These are phyloP conservation scores for Oplegnathus fasciatus DNA, from an alignment of 2,113 vertebrate genomes.

Conservation along the genomic window DNA sequence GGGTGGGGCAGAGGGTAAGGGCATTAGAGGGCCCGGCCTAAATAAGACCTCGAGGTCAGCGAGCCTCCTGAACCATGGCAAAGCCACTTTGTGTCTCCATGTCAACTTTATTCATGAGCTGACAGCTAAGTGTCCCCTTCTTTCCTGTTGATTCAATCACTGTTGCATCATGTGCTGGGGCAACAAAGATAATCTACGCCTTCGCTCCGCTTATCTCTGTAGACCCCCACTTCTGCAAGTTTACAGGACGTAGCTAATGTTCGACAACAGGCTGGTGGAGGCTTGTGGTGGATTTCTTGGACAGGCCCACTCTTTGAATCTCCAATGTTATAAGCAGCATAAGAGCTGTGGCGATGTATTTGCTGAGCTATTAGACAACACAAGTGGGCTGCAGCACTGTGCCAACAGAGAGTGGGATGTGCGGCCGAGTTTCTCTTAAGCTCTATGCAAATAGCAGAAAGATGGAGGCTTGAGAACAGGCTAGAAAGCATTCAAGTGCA, in stretches of 20 bases:
- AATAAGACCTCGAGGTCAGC: conserved; percentile 82
- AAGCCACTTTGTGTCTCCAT: conserved; percentile 80
- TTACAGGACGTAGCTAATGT: conserved; percentile 24
- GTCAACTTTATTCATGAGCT: conserved; percentile 80
- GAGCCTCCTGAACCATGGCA: conserved; percentile 75
- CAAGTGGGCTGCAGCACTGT: conserved; percentile 80
- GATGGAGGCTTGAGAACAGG: conserved; percentile 63
- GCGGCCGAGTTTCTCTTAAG: conserved; percentile 79
- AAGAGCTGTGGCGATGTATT: conserved; percentile 80
- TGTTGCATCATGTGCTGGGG: conserved; percentile 61
- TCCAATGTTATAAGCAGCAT: conserved; percentile 58
- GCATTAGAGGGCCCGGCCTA: conserved; percentile 73
- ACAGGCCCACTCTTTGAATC: conserved; percentile 48
- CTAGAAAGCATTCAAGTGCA: conserved; percentile 54
- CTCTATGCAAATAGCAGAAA: conserved; percentile 82
- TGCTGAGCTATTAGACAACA: conserved; percentile 86
- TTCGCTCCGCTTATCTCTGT: conserved; percentile 39
- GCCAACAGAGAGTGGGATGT: conserved; percentile 81
- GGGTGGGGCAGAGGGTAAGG: conserved; percentile 59
- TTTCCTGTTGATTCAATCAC: conserved; percentile 74
- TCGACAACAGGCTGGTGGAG: conserved; percentile 35
- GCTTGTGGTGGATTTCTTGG: conserved; percentile 56
- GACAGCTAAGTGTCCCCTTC: conserved; percentile 74
- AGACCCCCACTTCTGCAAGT: conserved; percentile 42
- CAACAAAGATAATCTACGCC: conserved; percentile 55